Evolutionary conservation across 2,797 vertebrate species (phyloP), one percentile per base, ranked within the genome.

Genomic region (Triplophysa bombifrons): DNA sequence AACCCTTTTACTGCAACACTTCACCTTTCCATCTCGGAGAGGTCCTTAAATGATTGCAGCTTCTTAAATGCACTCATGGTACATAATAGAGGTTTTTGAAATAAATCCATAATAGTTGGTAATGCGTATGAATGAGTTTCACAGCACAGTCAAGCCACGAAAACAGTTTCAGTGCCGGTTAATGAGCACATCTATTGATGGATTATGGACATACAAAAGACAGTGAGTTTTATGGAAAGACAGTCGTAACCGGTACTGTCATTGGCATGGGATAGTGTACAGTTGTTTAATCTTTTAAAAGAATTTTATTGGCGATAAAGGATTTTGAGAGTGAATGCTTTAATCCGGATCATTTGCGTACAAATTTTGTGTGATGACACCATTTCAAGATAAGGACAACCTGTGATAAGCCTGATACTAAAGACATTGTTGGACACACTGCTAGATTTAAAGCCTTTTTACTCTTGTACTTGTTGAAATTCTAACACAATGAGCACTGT

Each of bases 191-290:
- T 53, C 34, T 46, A 78, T 78, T 78, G 60, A 72, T 72, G 58
- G 22, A 56, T 72, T 70, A 25, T 77, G n/a, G 25, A 77, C 55
- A 61, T 77, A 78, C 50, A 64, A 53, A 55, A 55, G 76, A 82
- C 60, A 74, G 80, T 16, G 74, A n/a, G 27, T 44, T 69, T 75
- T 76, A 76, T 80, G 82, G 74, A 75, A 78, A 56, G 58, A 46
- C 65, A 72, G 64, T 67, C 50, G 55, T 84, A 80, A 84, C 66
- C 64, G 76, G 73, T 34, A 67, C 71, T 80, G 79, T 84, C 78
- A 64, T 72, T 84, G 77, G 53, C 51, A 74, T 51, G 22, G 80
- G 44, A 30, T 30, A 30, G 74, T 72, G 44, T 46, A 48, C 46
- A 51, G 30, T 73, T 75, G 13, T 20, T 71, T 56, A 4, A 9